phyloP scores from a whole-genome alignment of 2,113 vertebrate genomes.

The Ochotona curzoniae region DNA sequence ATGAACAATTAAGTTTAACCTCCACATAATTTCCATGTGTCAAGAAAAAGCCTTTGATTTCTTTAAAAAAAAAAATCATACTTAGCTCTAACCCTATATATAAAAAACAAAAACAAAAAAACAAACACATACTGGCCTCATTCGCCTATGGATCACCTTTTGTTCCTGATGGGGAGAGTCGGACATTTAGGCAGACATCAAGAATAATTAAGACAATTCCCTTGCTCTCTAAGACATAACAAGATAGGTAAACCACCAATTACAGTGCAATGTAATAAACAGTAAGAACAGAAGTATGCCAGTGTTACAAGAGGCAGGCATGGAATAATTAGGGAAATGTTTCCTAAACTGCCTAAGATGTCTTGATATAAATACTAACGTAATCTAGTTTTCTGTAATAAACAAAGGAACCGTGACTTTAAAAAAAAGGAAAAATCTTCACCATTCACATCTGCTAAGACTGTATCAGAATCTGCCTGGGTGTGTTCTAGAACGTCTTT shows the following conservation, averaged over 20 bases:
- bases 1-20: slow-evolving; percentile 46
- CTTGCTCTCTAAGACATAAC: slow-evolving; percentile 41
- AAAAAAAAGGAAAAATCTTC: slow-evolving; percentile 35
- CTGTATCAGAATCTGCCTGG: slow-evolving; percentile 77
- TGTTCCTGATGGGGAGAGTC: neutral
- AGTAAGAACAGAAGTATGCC: neutral
- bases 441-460: slow-evolving; percentile 75
- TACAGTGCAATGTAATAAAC: neutral
- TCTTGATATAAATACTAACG: slow-evolving; percentile 28
- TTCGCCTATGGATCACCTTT: neutral
- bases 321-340: neutral
- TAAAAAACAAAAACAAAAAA: slow-evolving; percentile 4
- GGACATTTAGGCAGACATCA: neutral
- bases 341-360: slow-evolving; percentile 17
- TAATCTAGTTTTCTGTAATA: slow-evolving; percentile 7
- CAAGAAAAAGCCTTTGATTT: slow-evolving; percentile 41
- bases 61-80: slow-evolving; percentile 28
- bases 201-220: neutral
- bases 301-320: neutral
- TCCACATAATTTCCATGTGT: slow-evolving; percentile 4
- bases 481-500: slow-evolving; percentile 71
- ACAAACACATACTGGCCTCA: neutral
- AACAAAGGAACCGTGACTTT: slow-evolving; percentile 72
- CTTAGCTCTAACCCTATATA: neutral
- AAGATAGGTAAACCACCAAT: slow-evolving; percentile 34